Base-by-base conservation (phyloP, 2,113 vertebrate genomes). In the Fulmarus glacialis region DNA sequence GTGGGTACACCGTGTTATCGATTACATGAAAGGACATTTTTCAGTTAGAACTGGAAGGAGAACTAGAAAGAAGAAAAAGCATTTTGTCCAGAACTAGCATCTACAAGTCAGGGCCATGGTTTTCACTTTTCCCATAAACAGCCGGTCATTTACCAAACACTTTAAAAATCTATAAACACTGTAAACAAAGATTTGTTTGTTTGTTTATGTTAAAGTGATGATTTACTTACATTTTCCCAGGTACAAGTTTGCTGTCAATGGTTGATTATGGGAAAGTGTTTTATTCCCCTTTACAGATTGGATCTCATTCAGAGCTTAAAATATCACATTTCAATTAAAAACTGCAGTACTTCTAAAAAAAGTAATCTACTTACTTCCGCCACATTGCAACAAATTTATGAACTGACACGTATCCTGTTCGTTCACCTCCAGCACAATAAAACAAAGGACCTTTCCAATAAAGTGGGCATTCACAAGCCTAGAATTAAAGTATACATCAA, bases 331-430 rank as follows among this genome's bases (percentile, higher is more conserved):
- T 91, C 34, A 93, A 68, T 60, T 70, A 74, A 86, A 80, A 70
- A 83, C 34, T 7, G 30, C 27, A 71, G 20, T 30, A 59, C 29
- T 87, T 95, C 29, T n/a, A 79, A 87, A 85, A 77, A 93, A 77
- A 21, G 36, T 52, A 36, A 73, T 30, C 59, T 42, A 98, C 99
- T 99, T 98, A 99, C 99, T 99, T 99, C 96, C 99, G 97, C 99
- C 99, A 99, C 99, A 99, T 99, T 79, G 99, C 99, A 92, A 99
- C 97, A 73, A 99, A 99, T 98, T 99, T 99, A 98, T 99, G 99
- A 66, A 99, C 99, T 1, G 99, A 99, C 92, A 99, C 99, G 0
- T 98, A 98, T 96, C 99, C 99, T 30, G 99, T 99, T 98, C 99
- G 98, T 97, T 99, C 99, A 55, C 99, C 99, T 90, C 99, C 99